Evolutionary conservation across 2,113 vertebrate species (phyloP).

Genomic region (Drymodes brunneopygia): DNA sequence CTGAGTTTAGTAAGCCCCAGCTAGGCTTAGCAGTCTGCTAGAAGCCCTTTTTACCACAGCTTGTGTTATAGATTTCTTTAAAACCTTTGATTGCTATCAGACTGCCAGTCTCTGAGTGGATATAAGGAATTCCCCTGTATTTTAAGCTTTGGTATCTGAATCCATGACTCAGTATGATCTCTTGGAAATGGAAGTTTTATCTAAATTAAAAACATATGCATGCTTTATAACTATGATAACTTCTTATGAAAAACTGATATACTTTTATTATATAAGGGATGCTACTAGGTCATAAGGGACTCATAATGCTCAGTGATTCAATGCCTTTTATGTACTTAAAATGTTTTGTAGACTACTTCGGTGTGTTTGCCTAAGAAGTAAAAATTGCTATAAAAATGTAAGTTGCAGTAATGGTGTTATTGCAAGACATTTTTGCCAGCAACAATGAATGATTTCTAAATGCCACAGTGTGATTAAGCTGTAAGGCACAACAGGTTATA

Average conservation of each 20-base stretch:
- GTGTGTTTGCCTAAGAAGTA: constrained; percentile 55
- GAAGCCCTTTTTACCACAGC: neutral
- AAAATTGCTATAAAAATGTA: constrained; percentile 60
- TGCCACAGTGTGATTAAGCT: constrained; percentile 61
- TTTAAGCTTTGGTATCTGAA: neutral
- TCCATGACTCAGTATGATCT: neutral
- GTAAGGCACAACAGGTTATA: constrained; percentile 54
- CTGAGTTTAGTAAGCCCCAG: neutral
- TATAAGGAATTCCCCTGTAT: neutral
- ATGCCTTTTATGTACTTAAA: neutral
- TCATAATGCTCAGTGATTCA: constrained; percentile 33
- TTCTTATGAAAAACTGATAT: constrained; percentile 35
- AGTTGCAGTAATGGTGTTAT: constrained; percentile 3
- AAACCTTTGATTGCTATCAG: neutral
- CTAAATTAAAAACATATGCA: constrained; percentile 19
- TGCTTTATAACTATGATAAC: neutral
- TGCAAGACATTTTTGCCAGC: constrained; percentile 49
- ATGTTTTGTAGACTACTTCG: constrained; percentile 40
- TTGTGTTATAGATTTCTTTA: neutral
- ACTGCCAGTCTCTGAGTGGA: neutral
- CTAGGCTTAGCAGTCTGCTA: neutral
- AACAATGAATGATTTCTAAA: constrained; percentile 53
- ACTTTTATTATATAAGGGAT: constrained; percentile 18
- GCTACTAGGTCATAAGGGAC: neutral
- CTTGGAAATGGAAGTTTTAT: neutral